phyloP scores from a whole-genome alignment of 1,140 invertebrate genomes.

The Lerema accius region DNA sequence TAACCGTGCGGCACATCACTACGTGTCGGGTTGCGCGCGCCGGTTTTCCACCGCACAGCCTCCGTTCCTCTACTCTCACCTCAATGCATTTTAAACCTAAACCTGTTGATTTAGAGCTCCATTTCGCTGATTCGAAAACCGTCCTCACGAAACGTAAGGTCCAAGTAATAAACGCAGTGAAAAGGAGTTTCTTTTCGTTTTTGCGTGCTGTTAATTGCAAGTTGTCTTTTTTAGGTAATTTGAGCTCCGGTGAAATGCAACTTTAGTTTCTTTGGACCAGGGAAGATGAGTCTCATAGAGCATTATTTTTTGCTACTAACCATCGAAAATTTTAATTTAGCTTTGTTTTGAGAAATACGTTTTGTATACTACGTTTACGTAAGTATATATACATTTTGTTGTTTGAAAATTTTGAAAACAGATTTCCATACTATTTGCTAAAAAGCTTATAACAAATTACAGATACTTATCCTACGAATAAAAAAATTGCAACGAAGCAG shows the following conservation, averaged over 20 bases:
- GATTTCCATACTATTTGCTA: too few species aligned
- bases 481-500: too few species aligned
- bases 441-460: too few species aligned
- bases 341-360: too few species aligned
- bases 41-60: slow-evolving; percentile 53
- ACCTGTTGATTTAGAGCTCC: slow-evolving; percentile 20
- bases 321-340: too few species aligned
- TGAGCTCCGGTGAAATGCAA: not conserved
- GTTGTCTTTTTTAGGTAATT: not conserved
- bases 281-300: not conserved
- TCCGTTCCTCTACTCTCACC: slow-evolving; percentile 37
- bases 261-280: not conserved
- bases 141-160: slow-evolving; percentile 38
- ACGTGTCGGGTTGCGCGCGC: slow-evolving; percentile 60
- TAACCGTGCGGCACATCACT: slow-evolving; percentile 37
- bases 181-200: slow-evolving; percentile 1
- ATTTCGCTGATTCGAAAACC: slow-evolving; percentile 19
- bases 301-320: too few species aligned
- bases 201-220: slow-evolving; percentile 6
- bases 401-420: too few species aligned
- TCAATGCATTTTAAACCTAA: slow-evolving; percentile 41
- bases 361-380: too few species aligned
- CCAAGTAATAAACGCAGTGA: slow-evolving; percentile 43
- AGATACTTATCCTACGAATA: too few species aligned
- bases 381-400: too few species aligned